These are phyloP conservation scores for Oreotragus oreotragus DNA, from an alignment of 2,113 vertebrate genomes.

Conservation along the genomic window DNA sequence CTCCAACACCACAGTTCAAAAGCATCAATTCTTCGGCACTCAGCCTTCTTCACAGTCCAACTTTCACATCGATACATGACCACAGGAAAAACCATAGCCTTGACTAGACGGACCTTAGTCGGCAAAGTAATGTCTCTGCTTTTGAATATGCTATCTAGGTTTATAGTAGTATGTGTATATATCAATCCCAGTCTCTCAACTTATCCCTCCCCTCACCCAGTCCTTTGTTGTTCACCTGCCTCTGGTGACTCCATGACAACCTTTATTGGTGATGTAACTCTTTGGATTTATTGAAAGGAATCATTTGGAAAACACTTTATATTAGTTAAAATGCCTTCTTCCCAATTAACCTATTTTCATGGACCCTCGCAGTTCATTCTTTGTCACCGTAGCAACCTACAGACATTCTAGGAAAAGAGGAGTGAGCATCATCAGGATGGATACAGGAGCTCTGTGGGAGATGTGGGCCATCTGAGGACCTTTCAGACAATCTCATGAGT, in stretches of 20 bases:
- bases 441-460: neutral
- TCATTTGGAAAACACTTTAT: neutral
- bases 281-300: neutral
- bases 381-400: neutral
- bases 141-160: no score
- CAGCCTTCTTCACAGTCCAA: no score
- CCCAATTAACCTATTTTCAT: neutral
- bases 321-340: neutral
- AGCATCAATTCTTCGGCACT: no score
- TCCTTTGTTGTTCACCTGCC: neutral
- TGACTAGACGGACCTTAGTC: no score
- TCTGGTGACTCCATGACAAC: no score
- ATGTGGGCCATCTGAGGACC: rapidly evolving
- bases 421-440: no score
- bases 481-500: rapidly evolving
- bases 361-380: neutral
- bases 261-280: neutral
- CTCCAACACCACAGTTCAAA: no score
- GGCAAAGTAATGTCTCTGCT: no score
- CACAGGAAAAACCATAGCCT: no score
- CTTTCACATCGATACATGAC: no score
- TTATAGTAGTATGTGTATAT: neutral
- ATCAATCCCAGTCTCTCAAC: neutral
- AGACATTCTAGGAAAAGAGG: neutral
- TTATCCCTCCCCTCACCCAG: neutral